Evolutionary conservation across 1,140 invertebrate genomes (phyloP), one percentile per base, ranked within the genome.

Genomic region (Lucilia cuprina): DNA sequence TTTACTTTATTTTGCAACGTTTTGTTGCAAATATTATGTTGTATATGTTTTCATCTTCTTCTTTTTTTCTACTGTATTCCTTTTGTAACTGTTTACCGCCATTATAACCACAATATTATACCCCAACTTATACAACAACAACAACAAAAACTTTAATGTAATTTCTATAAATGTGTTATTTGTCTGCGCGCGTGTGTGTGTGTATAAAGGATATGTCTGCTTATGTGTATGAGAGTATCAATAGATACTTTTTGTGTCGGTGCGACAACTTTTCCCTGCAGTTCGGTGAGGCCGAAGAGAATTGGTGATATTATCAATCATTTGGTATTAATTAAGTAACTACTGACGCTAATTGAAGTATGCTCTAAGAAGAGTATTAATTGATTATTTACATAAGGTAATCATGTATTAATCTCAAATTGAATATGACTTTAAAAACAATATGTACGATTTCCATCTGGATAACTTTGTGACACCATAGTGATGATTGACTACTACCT

Each of bases 101-200:
- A 60, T 60, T 60, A 60, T 60, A 60, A 60, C 55, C 55, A n/a
- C 55, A 60, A 60, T n/a, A 60, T 60, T 60, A 60, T n/a, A 60
- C 13, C 50, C 13, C 50, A 5, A 14, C 50, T 17, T 60, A 60
- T 12, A 17, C 50, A 14, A 60, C 55, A 60, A 55, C 50, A 55
- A 55, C 17, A 55, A 12, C n/a, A 17, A 30, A 30, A 60, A n/a
- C 55, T 17, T n/a, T 60, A 60, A 60, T 60, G 55, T 17, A 17
- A 60, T 60, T 60, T 60, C 14, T 75, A 30, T 17, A 75, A 17
- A 14, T 75, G 74, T 75, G 10, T 17, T 17, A 75, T 75, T 74
- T 74, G 70, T 74, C 10, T 74, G 10, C 17, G 30, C 41, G 12
- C 34, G 7, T 12, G 74, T 30, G 30, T 14, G 25, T 14, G 74